Evolutionary conservation across 2,888 invertebrate genomes (phyloP).

Genomic region (Chrysina gloriosa): DNA sequence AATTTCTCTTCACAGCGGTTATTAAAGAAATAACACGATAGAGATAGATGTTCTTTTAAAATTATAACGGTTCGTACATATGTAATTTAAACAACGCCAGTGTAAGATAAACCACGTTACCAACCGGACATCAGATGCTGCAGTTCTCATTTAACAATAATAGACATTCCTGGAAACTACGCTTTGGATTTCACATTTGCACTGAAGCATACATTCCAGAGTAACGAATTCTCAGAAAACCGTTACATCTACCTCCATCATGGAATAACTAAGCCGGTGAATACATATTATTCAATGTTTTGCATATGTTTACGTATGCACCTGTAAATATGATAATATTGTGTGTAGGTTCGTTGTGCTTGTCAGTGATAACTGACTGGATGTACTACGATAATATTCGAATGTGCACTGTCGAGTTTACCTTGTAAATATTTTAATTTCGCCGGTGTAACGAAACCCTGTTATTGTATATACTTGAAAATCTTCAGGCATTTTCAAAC

Average conservation of each 20-base stretch:
- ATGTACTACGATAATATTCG: slow-evolving; percentile 6
- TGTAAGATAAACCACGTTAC: no score
- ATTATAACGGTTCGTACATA: no score
- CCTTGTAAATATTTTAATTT: slow-evolving; percentile 23
- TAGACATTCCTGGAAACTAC: no score
- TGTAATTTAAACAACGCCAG: no score
- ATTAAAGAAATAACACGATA: no score
- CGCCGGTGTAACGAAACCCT: neutral
- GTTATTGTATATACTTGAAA: slow-evolving; percentile 7
- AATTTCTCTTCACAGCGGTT: no score
- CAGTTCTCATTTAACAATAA: no score
- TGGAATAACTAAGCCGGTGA: neutral
- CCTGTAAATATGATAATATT: slow-evolving; percentile 24
- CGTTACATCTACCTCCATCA: neutral
- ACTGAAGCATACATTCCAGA: neutral
- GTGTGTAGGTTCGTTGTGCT: neutral
- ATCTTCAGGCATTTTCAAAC: neutral
- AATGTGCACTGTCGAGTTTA: slow-evolving; percentile 4
- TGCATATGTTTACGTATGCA: slow-evolving; percentile 16
- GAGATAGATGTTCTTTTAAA: no score
- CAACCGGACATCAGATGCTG: no score
- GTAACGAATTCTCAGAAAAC: neutral
- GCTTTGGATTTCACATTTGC: no score
- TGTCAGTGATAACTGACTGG: slow-evolving; percentile 12
- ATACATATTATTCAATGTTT: slow-evolving; percentile 13